Evolutionary conservation across 2,113 vertebrate genomes (phyloP).

Genomic region (Cariama cristata): DNA sequence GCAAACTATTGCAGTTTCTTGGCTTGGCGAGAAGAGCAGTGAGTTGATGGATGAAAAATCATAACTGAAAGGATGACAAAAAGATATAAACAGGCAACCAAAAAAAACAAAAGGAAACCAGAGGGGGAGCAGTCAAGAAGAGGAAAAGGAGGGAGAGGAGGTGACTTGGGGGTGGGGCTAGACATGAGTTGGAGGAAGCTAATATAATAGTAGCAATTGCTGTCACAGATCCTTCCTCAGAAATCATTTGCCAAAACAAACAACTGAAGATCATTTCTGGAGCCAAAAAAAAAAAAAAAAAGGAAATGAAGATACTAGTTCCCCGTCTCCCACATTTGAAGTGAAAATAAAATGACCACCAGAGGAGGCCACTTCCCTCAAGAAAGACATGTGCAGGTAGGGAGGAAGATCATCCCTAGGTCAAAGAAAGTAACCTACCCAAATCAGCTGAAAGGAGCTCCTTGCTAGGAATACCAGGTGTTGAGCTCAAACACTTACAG

Average conservation of each 20-base stretch:
- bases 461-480: neutral
- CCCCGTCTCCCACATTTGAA: neutral
- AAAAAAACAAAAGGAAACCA: neutral
- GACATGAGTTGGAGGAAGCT: neutral
- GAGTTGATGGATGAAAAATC: conserved; percentile 11
- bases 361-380: conserved; percentile 24
- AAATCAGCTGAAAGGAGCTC: neutral
- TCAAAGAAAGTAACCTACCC: neutral
- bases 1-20: conserved; percentile 33
- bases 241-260: conserved; percentile 23
- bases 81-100: neutral
- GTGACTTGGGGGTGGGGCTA: neutral
- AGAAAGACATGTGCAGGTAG: neutral
- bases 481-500: neutral
- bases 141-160: neutral
- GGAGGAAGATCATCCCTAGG: neutral
- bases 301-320: neutral
- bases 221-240: neutral
- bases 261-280: neutral
- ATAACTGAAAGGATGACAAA: neutral
- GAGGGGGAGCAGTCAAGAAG: neutral
- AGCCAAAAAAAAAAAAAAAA: neutral
- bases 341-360: neutral
- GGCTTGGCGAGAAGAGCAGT: neutral
- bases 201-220: neutral